Evolutionary conservation across 1,140 invertebrate species (phyloP).

Genomic region (Druon quercuslanigerum): DNA sequence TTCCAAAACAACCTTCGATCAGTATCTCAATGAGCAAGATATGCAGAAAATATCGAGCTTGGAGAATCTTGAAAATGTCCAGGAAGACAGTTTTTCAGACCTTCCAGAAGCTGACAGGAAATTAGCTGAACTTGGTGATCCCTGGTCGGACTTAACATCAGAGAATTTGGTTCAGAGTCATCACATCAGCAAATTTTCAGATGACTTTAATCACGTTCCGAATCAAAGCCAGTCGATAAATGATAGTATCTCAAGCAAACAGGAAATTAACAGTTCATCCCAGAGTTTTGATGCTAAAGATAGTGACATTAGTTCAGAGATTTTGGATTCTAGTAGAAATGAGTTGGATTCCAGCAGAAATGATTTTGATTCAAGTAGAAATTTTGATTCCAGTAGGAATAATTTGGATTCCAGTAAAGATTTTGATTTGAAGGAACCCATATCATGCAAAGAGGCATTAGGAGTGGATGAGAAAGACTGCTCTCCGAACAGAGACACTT

Average conservation of each 20-base stretch:
- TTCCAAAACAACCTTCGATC: neutral
- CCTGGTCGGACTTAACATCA: neutral
- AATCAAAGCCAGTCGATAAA: neutral
- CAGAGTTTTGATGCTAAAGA: constrained; percentile 35
- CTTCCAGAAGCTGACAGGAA: constrained; percentile 30
- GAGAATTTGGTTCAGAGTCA: neutral
- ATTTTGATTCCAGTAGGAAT: neutral
- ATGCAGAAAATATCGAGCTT: neutral
- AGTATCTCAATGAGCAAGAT: neutral
- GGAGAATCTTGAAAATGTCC: neutral
- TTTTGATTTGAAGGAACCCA: constrained; percentile 40
- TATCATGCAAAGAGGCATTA: constrained; percentile 54
- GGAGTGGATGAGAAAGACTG: constrained; percentile 55
- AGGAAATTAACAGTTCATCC: neutral
- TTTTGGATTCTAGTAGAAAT: too few relatives aligned
- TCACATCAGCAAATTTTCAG: neutral
- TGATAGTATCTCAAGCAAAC: neutral
- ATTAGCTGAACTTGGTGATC: neutral
- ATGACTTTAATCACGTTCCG: neutral
- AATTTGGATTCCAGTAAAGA: neutral
- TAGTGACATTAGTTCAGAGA: too few relatives aligned
- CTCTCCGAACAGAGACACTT: constrained; percentile 35
- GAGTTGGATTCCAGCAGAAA: too few relatives aligned
- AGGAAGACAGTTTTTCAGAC: constrained; percentile 19
- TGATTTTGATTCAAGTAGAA: too few relatives aligned